phyloP scores from a whole-genome alignment of 2,113 vertebrate species.

The Macrotis lagotis region DNA sequence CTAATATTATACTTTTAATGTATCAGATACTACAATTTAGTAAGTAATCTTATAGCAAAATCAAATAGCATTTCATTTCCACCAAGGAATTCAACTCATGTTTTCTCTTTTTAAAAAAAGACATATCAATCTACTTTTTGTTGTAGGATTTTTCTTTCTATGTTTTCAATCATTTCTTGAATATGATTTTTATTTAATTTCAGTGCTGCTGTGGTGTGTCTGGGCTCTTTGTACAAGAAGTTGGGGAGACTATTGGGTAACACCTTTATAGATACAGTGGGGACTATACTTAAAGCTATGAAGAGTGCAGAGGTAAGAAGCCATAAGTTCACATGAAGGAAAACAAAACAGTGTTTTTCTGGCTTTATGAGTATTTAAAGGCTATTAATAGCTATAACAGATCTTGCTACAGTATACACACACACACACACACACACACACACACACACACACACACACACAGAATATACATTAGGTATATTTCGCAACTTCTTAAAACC shows the following conservation, averaged over 20 bases:
- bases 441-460: neutral
- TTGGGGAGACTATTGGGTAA: conserved; percentile 91
- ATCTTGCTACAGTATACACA: neutral
- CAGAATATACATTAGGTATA: neutral
- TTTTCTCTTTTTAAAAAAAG: neutral
- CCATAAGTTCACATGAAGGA: conserved; percentile 73
- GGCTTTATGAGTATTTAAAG: neutral
- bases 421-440: neutral
- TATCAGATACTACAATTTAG: conserved; percentile 17
- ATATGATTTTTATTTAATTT: conserved; percentile 78
- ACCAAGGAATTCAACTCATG: neutral
- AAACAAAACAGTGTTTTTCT: conserved; percentile 51
- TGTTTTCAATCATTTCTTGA: conserved; percentile 58
- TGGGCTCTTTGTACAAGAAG: conserved; percentile 94
- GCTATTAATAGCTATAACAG: neutral
- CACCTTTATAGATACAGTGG: conserved; percentile 90
- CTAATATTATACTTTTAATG: conserved; percentile 11
- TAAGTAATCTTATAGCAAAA: conserved; percentile 34
- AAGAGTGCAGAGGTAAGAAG: conserved; percentile 94
- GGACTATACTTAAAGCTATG: conserved; percentile 93
- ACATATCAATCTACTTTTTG: neutral
- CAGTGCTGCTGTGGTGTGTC: conserved; percentile 94
- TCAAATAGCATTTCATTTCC: neutral
- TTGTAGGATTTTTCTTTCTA: conserved; percentile 51
- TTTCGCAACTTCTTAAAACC: neutral